These are phyloP conservation scores for Arizona elegans DNA, from an alignment of 2,113 vertebrate species.

Conservation along the genomic window DNA sequence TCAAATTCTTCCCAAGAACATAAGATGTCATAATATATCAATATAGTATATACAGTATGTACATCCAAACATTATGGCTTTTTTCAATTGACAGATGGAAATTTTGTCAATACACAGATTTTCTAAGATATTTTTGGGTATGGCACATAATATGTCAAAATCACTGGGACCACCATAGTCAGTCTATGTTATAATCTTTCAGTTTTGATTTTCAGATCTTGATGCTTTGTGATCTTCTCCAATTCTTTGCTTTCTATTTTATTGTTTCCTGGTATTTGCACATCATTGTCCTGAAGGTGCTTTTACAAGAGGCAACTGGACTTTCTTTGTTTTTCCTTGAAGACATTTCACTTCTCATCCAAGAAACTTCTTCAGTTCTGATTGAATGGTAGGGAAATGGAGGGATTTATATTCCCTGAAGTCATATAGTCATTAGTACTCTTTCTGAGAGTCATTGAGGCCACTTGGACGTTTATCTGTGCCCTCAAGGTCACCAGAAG, in stretches of 20 bases:
- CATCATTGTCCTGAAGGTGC: background rate
- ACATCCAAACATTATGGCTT: background rate
- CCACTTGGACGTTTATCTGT: background rate
- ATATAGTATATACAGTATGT: background rate
- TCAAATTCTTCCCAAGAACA: background rate
- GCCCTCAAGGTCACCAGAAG: background rate
- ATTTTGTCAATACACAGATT: background rate
- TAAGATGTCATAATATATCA: background rate
- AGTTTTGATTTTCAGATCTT: background rate
- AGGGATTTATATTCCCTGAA: background rate
- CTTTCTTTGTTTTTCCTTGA: background rate
- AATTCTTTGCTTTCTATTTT: background rate
- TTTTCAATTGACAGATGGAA: background rate
- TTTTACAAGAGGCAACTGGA: background rate
- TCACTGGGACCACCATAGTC: background rate
- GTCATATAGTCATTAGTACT: background rate
- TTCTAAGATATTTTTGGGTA: background rate
- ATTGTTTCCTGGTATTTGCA: background rate
- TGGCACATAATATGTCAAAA: background rate
- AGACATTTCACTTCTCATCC: background rate
- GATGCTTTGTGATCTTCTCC: background rate
- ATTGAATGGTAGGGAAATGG: background rate
- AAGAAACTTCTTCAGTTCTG: background rate
- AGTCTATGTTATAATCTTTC: background rate
- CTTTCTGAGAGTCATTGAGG: background rate